Evolutionary conservation across 1,140 invertebrate genomes (phyloP).

Genomic region (Calycopis cecrops): DNA sequence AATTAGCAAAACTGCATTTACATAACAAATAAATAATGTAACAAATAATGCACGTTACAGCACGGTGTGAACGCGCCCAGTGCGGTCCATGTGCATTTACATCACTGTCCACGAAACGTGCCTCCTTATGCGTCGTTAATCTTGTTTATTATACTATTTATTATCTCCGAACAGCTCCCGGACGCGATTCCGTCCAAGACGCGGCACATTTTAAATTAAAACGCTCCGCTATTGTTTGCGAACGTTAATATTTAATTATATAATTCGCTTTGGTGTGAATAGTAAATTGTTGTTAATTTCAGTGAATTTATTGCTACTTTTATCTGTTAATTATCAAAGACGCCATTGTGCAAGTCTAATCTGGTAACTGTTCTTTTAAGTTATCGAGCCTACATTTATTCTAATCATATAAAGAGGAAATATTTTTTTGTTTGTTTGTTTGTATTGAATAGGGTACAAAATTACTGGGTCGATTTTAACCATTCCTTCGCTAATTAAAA

Average conservation of each 20-base stretch:
- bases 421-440: too few relatives aligned
- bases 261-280: neutral
- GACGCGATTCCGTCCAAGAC: conserved; percentile 29
- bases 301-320: too few relatives aligned
- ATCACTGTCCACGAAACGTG: conserved; percentile 62
- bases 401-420: too few relatives aligned
- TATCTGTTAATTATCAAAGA: too few relatives aligned
- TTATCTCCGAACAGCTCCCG: conserved; percentile 43
- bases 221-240: conserved; percentile 20
- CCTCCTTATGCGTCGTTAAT: conserved; percentile 67
- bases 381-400: too few relatives aligned
- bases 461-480: too few relatives aligned
- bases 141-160: conserved; percentile 70
- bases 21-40: too few relatives aligned
- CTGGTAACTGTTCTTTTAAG: too few relatives aligned
- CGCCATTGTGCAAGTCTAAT: too few relatives aligned
- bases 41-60: conserved; percentile 17
- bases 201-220: conserved; percentile 30
- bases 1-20: too few relatives aligned
- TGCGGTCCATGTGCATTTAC: conserved; percentile 41
- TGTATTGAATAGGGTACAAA: too few relatives aligned
- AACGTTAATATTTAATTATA: conserved; percentile 15
- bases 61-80: conserved; percentile 18
- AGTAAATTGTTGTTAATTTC: conserved; percentile 1
- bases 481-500: too few relatives aligned